Conservation (phyloP, 2,113 vertebrate genomes). For the Caretta caretta region DNA sequence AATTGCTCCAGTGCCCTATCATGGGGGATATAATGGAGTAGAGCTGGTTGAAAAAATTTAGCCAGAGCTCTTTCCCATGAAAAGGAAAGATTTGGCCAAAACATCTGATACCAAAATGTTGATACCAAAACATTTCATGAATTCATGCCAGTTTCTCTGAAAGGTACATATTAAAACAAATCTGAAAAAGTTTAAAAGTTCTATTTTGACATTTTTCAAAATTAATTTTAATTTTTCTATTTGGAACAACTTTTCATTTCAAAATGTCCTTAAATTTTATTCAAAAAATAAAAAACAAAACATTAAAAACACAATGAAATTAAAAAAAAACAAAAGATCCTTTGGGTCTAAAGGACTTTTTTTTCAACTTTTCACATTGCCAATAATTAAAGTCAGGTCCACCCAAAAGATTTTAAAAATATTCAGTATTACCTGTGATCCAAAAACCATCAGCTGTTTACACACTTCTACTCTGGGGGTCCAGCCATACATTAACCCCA, state of each 20-base stretch:
- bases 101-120: too few relatives aligned
- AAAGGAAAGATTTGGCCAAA: too few relatives aligned
- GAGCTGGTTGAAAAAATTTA: neutral
- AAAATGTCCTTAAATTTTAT: neutral
- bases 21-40: neutral
- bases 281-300: neutral
- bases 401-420: neutral
- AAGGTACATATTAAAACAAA: neutral
- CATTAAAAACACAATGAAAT: neutral
- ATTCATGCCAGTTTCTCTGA: too few relatives aligned
- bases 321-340: neutral
- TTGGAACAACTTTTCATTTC: neutral
- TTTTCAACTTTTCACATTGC: neutral
- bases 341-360: neutral
- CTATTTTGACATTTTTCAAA: neutral
- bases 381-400: neutral
- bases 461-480: neutral
- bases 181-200: neutral
- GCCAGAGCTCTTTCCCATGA: too few relatives aligned
- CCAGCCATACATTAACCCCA: neutral
- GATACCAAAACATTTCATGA: too few relatives aligned
- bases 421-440: neutral
- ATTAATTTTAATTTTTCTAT: neutral
- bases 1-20: neutral
- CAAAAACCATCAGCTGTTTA: neutral